Conservation (phyloP, 2,888 invertebrate species). For the Sclerodermus sp. region DNA sequence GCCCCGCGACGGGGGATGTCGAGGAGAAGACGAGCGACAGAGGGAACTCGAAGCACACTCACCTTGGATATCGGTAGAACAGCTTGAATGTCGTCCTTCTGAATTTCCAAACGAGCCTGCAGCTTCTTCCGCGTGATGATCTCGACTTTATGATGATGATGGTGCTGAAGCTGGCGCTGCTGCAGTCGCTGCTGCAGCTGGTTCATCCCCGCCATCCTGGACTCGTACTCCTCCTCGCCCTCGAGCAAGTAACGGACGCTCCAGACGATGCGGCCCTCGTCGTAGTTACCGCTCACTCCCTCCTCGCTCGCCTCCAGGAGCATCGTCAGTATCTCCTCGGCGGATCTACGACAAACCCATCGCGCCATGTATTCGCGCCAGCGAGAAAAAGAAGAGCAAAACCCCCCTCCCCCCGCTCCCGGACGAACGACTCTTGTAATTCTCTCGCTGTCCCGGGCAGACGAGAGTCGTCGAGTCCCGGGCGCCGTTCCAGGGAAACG, state of each 20-base stretch:
- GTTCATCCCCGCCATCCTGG: slow-evolving; percentile 42
- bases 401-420: too few species aligned
- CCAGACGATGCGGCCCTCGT: slow-evolving; percentile 86
- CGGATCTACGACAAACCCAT: slow-evolving; percentile 38
- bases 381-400: too few species aligned
- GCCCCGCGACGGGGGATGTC: background rate
- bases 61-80: slow-evolving; percentile 94
- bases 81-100: slow-evolving; percentile 92
- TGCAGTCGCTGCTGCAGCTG: slow-evolving; percentile 39
- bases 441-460: too few species aligned
- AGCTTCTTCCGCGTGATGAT: slow-evolving; percentile 62
- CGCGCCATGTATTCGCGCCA: background rate
- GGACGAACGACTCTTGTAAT: too few species aligned
- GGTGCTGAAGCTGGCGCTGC: slow-evolving; percentile 39
- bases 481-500: too few species aligned
- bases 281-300: slow-evolving; percentile 68
- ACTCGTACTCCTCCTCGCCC: slow-evolving; percentile 57
- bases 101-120: slow-evolving; percentile 82
- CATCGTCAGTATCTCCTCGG: slow-evolving; percentile 90
- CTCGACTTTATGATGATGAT: slow-evolving; percentile 45
- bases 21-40: too few species aligned
- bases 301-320: slow-evolving; percentile 85
- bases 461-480: too few species aligned
- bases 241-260: slow-evolving; percentile 74
- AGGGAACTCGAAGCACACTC: background rate